Percentiles rank a stretch among this genome's conserved stretches.
Conservation (phyloP, 2,797 vertebrate genomes). For the Halcyon badia region DNA sequence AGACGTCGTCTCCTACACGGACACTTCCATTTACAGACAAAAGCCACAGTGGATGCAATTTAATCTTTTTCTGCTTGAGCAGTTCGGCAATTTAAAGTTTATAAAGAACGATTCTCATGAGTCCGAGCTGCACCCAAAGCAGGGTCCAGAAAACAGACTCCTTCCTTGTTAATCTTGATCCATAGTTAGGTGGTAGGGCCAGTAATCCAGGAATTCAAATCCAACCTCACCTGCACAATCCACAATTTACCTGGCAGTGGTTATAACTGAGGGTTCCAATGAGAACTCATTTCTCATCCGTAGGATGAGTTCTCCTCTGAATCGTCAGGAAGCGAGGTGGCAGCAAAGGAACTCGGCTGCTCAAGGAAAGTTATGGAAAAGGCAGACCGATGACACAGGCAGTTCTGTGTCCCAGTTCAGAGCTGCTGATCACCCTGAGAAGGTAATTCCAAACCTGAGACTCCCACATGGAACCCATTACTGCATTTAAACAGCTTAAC, state of each 20-base stretch:
- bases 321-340: neutral
- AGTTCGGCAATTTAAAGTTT: conserved; percentile 7
- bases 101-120: conserved; percentile 6
- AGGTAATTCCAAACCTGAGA: neutral
- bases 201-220: conserved; percentile 2
- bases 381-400: neutral
- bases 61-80: conserved; percentile 21
- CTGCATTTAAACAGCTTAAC: neutral
- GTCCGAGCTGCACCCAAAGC: conserved; percentile 37
- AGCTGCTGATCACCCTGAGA: neutral
- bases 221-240: neutral
- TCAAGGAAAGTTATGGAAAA: neutral
- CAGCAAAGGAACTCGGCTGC: neutral
- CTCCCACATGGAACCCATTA: neutral
- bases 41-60: neutral
- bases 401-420: neutral
- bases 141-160: neutral
- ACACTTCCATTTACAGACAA: neutral
- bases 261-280: neutral
- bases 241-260: neutral
- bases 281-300: neutral
- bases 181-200: neutral
- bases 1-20: neutral
- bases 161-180: neutral
- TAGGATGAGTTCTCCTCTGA: neutral